A percentile compares a stretch with the other conserved stretches of the same genome.
phyloP scores from a whole-genome alignment of 2,113 vertebrate species.

The Thamnophis sirtalis region DNA sequence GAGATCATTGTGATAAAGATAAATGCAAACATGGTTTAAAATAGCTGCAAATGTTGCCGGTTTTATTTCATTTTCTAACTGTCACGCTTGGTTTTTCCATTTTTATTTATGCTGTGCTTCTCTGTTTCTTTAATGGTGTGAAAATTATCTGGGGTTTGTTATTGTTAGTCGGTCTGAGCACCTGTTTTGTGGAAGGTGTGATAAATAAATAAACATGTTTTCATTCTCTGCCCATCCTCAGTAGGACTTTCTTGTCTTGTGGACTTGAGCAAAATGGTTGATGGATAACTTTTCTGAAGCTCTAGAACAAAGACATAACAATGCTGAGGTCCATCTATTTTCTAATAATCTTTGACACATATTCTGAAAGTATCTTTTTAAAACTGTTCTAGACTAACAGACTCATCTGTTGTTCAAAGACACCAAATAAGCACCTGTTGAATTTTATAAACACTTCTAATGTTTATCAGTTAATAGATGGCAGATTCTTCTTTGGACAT shows the following conservation, averaged over 20 bases:
- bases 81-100: background rate
- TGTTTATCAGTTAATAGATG: background rate
- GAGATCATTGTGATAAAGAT: background rate
- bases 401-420: background rate
- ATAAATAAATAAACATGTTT: background rate
- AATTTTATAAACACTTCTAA: conserved; percentile 16
- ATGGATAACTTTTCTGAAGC: background rate
- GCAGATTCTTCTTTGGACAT: background rate
- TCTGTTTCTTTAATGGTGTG: background rate
- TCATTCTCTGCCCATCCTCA: background rate
- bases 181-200: background rate
- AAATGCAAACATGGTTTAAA: background rate
- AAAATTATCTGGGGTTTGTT: background rate
- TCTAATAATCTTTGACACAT: conserved; percentile 9
- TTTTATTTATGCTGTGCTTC: background rate
- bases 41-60: background rate
- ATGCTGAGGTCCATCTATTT: background rate
- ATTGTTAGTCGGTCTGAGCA: background rate
- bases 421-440: background rate
- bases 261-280: background rate
- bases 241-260: background rate
- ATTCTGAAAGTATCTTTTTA: background rate
- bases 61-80: background rate
- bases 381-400: background rate
- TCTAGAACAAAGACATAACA: background rate